Percentiles rank a stretch among this genome's conserved stretches.
phyloP scores from a whole-genome alignment of 2,113 vertebrate genomes.

The Thomomys bottae region DNA sequence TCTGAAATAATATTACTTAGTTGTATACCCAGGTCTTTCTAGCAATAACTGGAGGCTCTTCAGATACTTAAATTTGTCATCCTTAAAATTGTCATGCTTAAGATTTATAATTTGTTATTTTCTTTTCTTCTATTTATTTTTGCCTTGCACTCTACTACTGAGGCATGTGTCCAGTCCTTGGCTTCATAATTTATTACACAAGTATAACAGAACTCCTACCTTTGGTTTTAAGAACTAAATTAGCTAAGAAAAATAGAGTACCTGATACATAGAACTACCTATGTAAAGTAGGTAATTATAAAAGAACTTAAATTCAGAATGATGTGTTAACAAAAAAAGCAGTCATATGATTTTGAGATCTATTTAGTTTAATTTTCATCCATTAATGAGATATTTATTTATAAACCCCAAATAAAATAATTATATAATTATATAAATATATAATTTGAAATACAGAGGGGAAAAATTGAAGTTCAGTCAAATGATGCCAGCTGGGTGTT shows the following conservation, averaged over 20 bases:
- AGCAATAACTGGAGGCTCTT: neutral
- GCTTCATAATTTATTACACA: neutral
- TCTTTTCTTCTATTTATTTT: too few relatives aligned
- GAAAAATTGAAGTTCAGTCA: neutral
- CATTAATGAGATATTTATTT: neutral
- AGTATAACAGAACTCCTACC: neutral
- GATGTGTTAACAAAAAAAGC: neutral
- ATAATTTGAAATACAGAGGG: neutral
- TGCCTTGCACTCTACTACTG: too few relatives aligned
- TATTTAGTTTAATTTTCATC: neutral
- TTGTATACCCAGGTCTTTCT: neutral
- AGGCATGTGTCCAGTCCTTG: neutral
- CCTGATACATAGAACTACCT: neutral
- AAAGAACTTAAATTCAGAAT: conserved; percentile 18
- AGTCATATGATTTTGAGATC: neutral
- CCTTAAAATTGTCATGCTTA: neutral
- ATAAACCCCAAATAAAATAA: neutral
- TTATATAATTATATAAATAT: too few relatives aligned
- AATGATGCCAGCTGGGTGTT: neutral
- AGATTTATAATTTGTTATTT: too few relatives aligned
- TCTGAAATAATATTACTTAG: neutral
- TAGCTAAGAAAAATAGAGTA: neutral
- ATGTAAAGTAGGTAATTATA: neutral
- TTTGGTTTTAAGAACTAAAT: neutral
- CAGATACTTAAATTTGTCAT: too few relatives aligned